Evolutionary conservation across 2,888 invertebrate species (phyloP).

Genomic region (Argynnis bischoffii): DNA sequence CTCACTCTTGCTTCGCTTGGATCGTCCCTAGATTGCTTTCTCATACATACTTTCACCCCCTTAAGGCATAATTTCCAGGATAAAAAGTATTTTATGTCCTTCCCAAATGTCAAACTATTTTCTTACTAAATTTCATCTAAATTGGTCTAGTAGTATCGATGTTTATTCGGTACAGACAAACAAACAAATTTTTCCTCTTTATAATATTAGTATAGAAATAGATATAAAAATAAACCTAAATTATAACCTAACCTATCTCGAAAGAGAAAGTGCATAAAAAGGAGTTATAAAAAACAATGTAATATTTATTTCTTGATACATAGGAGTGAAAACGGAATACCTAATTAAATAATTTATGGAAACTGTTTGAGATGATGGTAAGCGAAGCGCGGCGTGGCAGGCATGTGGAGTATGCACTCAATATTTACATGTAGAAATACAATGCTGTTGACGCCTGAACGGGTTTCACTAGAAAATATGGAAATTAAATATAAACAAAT

Average conservation of each 20-base stretch:
- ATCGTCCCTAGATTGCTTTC: too few relatives aligned
- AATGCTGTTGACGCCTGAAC: slow-evolving; percentile 7
- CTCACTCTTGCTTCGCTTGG: too few relatives aligned
- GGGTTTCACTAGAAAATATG: slow-evolving; percentile 9
- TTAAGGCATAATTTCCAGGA: too few relatives aligned
- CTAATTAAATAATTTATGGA: slow-evolving; percentile 31
- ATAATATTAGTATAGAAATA: too few relatives aligned
- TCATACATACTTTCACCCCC: too few relatives aligned
- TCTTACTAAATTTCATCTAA: too few relatives aligned
- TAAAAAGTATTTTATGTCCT: too few relatives aligned
- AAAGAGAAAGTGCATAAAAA: not conserved
- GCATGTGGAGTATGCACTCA: slow-evolving; percentile 24
- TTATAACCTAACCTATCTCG: not conserved
- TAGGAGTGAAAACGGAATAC: slow-evolving; percentile 11
- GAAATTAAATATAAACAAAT: not conserved
- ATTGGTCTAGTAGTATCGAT: too few relatives aligned
- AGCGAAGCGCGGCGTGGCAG: slow-evolving; percentile 36
- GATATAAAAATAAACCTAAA: not conserved
- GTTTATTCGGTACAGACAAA: too few relatives aligned
- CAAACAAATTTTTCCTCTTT: too few relatives aligned
- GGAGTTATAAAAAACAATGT: not conserved
- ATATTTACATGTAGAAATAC: slow-evolving; percentile 30
- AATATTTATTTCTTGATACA: not conserved
- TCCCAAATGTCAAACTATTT: too few relatives aligned
- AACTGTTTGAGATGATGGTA: slow-evolving; percentile 20